phyloP scores from a whole-genome alignment of 2,113 vertebrate genomes.

The Prinia subflava region DNA sequence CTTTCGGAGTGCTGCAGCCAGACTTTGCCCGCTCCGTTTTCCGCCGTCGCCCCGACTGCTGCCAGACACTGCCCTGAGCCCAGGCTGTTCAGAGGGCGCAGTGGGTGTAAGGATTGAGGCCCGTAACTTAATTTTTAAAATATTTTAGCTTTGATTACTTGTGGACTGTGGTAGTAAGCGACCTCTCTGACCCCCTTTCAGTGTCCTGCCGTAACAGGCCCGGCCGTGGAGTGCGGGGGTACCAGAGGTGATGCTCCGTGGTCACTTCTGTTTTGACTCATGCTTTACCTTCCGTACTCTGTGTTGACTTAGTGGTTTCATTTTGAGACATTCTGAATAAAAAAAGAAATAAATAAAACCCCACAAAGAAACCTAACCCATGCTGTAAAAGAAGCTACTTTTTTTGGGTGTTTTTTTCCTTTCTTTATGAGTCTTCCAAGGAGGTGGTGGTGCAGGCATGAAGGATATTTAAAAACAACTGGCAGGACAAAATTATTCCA shows the following conservation, averaged over 20 bases:
- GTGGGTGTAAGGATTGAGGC: background rate
- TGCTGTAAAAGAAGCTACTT: background rate
- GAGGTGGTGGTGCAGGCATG: background rate
- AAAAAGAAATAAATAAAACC: too few relatives aligned
- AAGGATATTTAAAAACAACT: background rate
- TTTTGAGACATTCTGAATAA: background rate
- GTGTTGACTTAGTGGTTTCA: background rate
- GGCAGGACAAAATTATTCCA: background rate
- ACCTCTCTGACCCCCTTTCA: background rate
- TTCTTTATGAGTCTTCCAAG: background rate
- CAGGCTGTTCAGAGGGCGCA: background rate
- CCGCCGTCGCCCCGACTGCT: background rate
- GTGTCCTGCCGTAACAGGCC: background rate
- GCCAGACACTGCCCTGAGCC: background rate
- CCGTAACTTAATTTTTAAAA: background rate
- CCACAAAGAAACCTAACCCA: background rate
- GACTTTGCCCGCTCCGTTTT: accelerated
- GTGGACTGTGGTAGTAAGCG: background rate
- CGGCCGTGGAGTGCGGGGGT: accelerated
- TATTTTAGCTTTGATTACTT: background rate
- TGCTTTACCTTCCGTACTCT: accelerated
- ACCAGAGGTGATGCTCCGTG: background rate
- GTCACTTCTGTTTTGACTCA: background rate
- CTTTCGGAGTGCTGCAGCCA: background rate
- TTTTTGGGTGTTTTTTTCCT: background rate